Evolutionary conservation across 2,797 vertebrate species (phyloP), one percentile per base, ranked within the genome.

Genomic region (Spea hammondii): DNA sequence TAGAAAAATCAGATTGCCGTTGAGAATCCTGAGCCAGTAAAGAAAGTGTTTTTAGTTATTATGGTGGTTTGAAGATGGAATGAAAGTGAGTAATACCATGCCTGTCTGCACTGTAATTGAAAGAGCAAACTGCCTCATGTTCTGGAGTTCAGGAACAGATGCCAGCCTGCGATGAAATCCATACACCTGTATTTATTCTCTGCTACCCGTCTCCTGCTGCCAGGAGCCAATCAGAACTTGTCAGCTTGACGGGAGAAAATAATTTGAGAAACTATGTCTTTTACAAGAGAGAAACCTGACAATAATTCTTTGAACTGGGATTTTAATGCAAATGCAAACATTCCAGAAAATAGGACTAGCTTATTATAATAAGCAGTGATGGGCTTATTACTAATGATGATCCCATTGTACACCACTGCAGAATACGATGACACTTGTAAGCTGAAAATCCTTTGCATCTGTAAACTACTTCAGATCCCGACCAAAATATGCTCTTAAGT

Each of bases 21-120:
- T 17, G 65, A 82, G 54, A 74, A 72, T 67, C 11, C 47, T 6
- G 47, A 62, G 45, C 71, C 55, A 60, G 57, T 48, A 72, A 48
- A 72, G 53, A 50, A 72, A 69, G 55, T 64, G 79, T 82, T 1
- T 1, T 32, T 32, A 82, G 77, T 77, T 82, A 55, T 77, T 82
- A 77, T 73, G 55, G 74, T 69, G 70, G 32, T 77, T 77, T 82
- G 79, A 82, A 72, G 75, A 72, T 54, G 53, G 53, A 80, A 68
- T 77, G 62, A 82, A 82, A 82, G 79, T 77, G 74, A 82, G 79
- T 77, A 82, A 82, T 82, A 77, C 75, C 79, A 82, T 82, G 79
- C 74, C 79, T 82, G 79, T 82, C 79, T 77, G 79, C 79, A 77
- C 79, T 73, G 74, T 77, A 81, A 81, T 81, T 81, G 79, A 81